phyloP scores from a whole-genome alignment of 1,140 invertebrate species.

The Drosophila nasuta region DNA sequence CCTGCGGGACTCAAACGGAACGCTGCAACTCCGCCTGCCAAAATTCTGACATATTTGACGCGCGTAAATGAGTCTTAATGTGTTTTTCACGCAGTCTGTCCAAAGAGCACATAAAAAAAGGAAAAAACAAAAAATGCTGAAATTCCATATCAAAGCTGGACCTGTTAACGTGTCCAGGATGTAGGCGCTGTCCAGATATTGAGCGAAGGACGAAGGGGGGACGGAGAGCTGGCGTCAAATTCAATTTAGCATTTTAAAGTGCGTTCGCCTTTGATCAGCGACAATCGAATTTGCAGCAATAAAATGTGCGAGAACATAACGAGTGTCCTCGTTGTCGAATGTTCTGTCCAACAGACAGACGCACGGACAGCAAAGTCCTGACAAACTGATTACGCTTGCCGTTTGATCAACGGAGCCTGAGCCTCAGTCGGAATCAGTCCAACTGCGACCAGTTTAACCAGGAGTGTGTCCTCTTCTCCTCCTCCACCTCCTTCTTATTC shows the following conservation, averaged over 20 bases:
- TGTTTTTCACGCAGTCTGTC: slow-evolving; percentile 71
- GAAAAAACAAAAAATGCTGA: slow-evolving; percentile 26
- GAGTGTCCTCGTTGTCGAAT: slow-evolving; percentile 24
- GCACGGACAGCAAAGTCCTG: background rate
- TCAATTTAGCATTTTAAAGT: slow-evolving; percentile 85
- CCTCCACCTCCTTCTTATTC: slow-evolving; percentile 38
- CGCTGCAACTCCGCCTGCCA: slow-evolving; percentile 23
- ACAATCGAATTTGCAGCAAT: slow-evolving; percentile 84
- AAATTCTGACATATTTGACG: slow-evolving; percentile 57
- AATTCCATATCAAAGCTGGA: slow-evolving; percentile 58
- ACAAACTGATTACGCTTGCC: slow-evolving; percentile 74
- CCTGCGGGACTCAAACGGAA: slow-evolving; percentile 58
- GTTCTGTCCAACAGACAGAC: slow-evolving; percentile 2
- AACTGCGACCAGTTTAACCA: slow-evolving; percentile 34
- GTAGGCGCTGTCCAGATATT: slow-evolving; percentile 4
- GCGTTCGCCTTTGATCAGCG: slow-evolving; percentile 84
- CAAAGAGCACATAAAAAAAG: slow-evolving; percentile 30
- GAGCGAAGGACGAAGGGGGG: slow-evolving; percentile 21
- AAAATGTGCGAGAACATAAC: slow-evolving; percentile 68
- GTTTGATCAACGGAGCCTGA: slow-evolving; percentile 67
- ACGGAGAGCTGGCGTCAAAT: slow-evolving; percentile 78
- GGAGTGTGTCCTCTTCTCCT: slow-evolving; percentile 25
- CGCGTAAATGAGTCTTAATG: slow-evolving; percentile 79
- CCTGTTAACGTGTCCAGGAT: slow-evolving; percentile 33
- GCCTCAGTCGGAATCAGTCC: slow-evolving; percentile 14